phyloP scores from a whole-genome alignment of 1,140 invertebrate species.

The Hydropsyche tenuis region DNA sequence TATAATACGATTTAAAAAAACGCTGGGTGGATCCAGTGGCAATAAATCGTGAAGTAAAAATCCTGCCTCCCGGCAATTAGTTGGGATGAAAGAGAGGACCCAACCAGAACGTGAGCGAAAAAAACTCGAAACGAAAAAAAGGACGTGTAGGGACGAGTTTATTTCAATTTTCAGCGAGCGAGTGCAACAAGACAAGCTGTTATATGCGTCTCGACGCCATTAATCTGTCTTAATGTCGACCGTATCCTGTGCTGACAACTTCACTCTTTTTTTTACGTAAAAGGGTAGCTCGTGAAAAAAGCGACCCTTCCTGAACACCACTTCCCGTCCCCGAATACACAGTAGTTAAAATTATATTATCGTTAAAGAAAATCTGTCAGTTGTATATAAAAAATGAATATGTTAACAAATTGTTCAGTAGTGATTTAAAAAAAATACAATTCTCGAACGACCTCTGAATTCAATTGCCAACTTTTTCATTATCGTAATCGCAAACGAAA shows the following conservation, averaged over 20 bases:
- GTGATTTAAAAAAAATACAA: too few species aligned
- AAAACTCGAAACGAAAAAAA: conserved; percentile 28
- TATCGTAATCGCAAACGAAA: too few species aligned
- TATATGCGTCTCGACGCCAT: conserved; percentile 47
- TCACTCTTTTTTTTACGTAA: neutral
- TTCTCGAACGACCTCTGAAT: too few species aligned
- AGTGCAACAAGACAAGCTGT: conserved; percentile 41
- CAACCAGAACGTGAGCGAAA: conserved; percentile 26
- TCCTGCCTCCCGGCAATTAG: conserved; percentile 50
- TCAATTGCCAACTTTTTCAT: too few species aligned
- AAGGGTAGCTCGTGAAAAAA: conserved; percentile 11
- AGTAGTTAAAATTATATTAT: too few species aligned
- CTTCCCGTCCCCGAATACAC: conserved; percentile 16
- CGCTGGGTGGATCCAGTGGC: conserved; percentile 29
- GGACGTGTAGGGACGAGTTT: conserved; percentile 34
- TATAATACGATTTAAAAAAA: conserved; percentile 31
- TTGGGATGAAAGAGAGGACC: conserved; percentile 39
- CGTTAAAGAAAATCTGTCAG: too few species aligned
- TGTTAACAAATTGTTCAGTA: neutral
- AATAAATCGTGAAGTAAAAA: conserved; percentile 50
- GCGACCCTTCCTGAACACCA: neutral
- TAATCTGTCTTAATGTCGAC: conserved; percentile 48
- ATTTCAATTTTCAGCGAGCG: conserved; percentile 46
- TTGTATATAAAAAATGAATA: neutral
- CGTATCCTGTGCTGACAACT: conserved; percentile 46